Percentiles rank a stretch among this genome's conserved stretches.
Evolutionary conservation across 1,140 invertebrate genomes (phyloP).

Genomic region (Trachymyrmex septentrionalis): DNA sequence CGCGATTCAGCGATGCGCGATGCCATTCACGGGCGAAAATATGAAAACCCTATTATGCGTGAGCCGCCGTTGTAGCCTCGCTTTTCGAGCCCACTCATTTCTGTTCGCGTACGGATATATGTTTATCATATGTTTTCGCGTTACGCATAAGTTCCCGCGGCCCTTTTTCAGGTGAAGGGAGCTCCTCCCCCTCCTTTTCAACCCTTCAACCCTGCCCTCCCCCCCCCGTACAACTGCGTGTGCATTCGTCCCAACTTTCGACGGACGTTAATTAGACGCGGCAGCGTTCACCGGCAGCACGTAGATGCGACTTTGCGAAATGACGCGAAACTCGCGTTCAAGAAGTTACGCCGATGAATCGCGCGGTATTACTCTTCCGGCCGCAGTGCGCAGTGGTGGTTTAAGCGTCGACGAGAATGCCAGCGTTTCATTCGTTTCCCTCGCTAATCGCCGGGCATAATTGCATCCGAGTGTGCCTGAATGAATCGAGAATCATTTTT

Average conservation of each 20-base stretch:
- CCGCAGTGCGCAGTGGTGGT: slow-evolving; percentile 21
- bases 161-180: slow-evolving; percentile 79
- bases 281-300: slow-evolving; percentile 63
- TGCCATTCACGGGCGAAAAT: slow-evolving; percentile 83
- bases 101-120: slow-evolving; percentile 66
- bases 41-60: slow-evolving; percentile 81
- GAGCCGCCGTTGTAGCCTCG: slow-evolving; percentile 51
- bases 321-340: slow-evolving; percentile 63
- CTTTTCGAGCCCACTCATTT: slow-evolving; percentile 46
- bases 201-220: slow-evolving; percentile 30
- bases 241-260: slow-evolving; percentile 11
- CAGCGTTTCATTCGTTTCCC: slow-evolving; percentile 38
- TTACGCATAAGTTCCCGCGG: slow-evolving; percentile 78
- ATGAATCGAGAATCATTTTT: slow-evolving; percentile 45
- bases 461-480: slow-evolving; percentile 48
- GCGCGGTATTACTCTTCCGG: slow-evolving; percentile 43
- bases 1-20: slow-evolving; percentile 82
- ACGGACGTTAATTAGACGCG: slow-evolving; percentile 50
- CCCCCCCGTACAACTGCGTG: not conserved
- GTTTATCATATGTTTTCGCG: slow-evolving; percentile 82
- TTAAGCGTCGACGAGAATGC: slow-evolving; percentile 43
- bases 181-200: slow-evolving; percentile 1
- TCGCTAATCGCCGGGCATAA: slow-evolving; percentile 47
- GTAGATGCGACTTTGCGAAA: slow-evolving; percentile 70
- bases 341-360: slow-evolving; percentile 49